phyloP scores from a whole-genome alignment of 2,113 vertebrate genomes.

The Gnathonemus longibarbis region DNA sequence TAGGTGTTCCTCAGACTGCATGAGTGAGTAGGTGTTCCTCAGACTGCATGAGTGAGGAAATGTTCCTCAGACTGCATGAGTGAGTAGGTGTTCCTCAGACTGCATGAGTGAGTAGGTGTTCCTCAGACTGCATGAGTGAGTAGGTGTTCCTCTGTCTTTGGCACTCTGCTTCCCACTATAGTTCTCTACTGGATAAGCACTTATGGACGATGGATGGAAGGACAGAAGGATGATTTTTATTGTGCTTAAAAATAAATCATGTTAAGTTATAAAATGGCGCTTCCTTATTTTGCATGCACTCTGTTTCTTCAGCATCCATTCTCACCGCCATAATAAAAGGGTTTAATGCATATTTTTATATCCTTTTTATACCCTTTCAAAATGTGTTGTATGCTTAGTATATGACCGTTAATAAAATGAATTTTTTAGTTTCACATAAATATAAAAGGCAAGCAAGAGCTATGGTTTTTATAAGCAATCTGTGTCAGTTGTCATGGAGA shows the following conservation, averaged over 20 bases:
- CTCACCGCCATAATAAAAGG: neutral
- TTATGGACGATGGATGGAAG: neutral
- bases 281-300: neutral
- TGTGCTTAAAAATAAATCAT: neutral
- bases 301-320: neutral
- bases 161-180: neutral
- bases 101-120: neutral
- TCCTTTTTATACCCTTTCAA: neutral
- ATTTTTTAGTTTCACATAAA: conserved; percentile 67
- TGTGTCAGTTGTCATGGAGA: conserved; percentile 66
- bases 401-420: neutral
- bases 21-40: neutral
- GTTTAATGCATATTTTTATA: neutral
- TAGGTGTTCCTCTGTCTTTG: neutral
- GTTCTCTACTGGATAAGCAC: neutral
- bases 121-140: neutral
- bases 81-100: neutral
- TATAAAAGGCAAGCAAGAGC: conserved; percentile 69
- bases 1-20: too few relatives aligned
- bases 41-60: neutral
- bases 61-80: neutral
- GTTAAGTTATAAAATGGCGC: neutral
- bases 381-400: neutral
- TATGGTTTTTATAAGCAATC: conserved; percentile 70
- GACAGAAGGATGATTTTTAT: neutral